Base-by-base conservation (phyloP, 2,113 vertebrate genomes). In the Pelmatolapia mariae region DNA sequence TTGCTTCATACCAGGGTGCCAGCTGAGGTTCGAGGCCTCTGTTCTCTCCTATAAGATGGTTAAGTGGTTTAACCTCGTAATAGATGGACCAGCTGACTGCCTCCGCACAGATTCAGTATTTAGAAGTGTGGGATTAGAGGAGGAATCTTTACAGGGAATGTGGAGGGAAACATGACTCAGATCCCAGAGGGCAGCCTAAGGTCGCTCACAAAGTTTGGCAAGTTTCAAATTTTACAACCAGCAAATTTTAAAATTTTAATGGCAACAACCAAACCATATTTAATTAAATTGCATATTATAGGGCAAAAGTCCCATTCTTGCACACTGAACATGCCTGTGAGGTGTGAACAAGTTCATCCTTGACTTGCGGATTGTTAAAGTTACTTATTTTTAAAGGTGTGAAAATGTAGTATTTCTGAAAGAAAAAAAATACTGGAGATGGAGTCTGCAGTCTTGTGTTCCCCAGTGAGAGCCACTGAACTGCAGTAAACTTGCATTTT, bases 1-100 rank as follows among this genome's bases (percentile, higher is more conserved):
- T 84, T 26, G 82, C 83, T 86, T 88, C 84, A 56, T 86, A 19
- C 78, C 84, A 87, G 87, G 6, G 29, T 88, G 89, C 82, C 89
- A 76, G 86, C 57, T 82, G 84, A 90, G 63, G 89, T 84, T 59
- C 47, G n/a, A 52, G n/a, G 45, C 9, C 36, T 54, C 31, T 15
- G 18, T 47, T 63, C 47, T 33, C 52, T 88, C 83, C 93, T 91
- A 93, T 94, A 92, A 94, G 91, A 86, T 79, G 43, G 91, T 91
- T 95, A 95, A 95, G 93, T 92, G 93, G 92, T 95, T 96, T 96
- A 95, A 86, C 84, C 89, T 87, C 43, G 15, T 84, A 61, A 82
- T 86, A 84, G 85, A 68, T 82, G 82, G 87, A 83, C 26, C 86
- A 82, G 84, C 88, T 91, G 87, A 82, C 82, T 1, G 73, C 81